Percentiles rank a stretch among this genome's conserved stretches.
phyloP scores from a whole-genome alignment of 2,797 vertebrate genomes.

The Poeciliopsis infans region DNA sequence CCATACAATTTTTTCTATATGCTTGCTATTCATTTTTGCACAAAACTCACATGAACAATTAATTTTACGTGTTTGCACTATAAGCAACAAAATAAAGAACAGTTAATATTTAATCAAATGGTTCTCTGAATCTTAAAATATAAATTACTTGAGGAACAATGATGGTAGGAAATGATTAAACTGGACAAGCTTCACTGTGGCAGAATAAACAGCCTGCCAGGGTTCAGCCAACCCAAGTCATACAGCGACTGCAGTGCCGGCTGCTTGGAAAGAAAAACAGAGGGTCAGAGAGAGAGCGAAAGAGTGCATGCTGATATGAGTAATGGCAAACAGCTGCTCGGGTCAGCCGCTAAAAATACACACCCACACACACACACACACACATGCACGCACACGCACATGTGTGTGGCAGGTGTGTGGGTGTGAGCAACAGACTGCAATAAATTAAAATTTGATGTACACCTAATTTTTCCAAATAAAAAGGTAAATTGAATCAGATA shows the following conservation, averaged over 20 bases:
- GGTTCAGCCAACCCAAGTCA: constrained; percentile 48
- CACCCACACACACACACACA: constrained; percentile 12
- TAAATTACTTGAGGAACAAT: constrained; percentile 36
- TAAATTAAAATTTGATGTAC: constrained; percentile 38
- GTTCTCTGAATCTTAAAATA: constrained; percentile 20
- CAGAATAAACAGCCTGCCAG: constrained; percentile 59
- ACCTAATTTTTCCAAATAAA: constrained; percentile 43
- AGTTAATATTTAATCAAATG: constrained; percentile 52
- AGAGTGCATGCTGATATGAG: constrained; percentile 75
- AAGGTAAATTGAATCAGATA: constrained; percentile 38
- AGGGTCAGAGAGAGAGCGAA: constrained; percentile 63
- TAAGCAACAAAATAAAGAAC: constrained; percentile 35
- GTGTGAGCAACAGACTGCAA: constrained; percentile 32
- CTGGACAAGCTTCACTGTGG: constrained; percentile 44
- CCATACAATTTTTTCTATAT: constrained; percentile 33
- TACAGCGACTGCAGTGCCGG: constrained; percentile 62
- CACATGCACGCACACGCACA: background rate
- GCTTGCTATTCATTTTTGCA: constrained; percentile 39
- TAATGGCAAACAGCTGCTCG: constrained; percentile 81
- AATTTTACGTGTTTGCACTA: constrained; percentile 18
- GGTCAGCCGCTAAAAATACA: constrained; percentile 76
- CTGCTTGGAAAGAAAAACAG: constrained; percentile 76
- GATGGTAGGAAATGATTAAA: constrained; percentile 60
- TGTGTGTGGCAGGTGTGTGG: constrained; percentile 71
- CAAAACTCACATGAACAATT: constrained; percentile 13